Evolutionary conservation across 1,140 invertebrate genomes (phyloP).

Genomic region (Drosophila aff.): DNA sequence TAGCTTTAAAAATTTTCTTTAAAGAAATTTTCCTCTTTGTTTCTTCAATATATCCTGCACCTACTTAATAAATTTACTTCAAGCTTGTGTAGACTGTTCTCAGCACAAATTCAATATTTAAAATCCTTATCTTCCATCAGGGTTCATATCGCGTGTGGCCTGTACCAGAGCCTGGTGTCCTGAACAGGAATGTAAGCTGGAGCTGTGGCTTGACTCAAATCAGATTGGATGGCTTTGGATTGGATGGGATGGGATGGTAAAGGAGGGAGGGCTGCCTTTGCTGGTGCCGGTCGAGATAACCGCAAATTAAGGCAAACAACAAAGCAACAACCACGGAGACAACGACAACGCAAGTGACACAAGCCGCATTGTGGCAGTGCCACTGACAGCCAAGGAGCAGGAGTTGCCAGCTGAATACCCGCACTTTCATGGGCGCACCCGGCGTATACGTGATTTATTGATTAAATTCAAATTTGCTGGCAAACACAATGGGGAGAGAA

Average conservation of each 20-base stretch:
- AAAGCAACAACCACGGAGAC: constrained; percentile 34
- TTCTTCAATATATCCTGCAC: neutral
- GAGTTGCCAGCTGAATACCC: neutral
- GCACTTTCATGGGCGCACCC: constrained; percentile 26
- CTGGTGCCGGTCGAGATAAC: constrained; percentile 46
- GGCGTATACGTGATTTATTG: constrained; percentile 76
- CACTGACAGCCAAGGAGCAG: constrained; percentile 14
- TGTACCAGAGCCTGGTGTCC: constrained; percentile 3
- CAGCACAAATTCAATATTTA: constrained; percentile 1
- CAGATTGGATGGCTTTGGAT: constrained; percentile 44
- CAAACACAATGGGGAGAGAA: constrained; percentile 34
- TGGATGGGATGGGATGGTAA: constrained; percentile 15
- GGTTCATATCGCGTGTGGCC: constrained; percentile 4
- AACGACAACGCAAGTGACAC: constrained; percentile 23
- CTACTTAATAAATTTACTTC: neutral
- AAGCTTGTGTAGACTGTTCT: neutral
- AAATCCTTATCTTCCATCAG: neutral
- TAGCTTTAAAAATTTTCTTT: neutral
- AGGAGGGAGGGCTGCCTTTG: neutral
- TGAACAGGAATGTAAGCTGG: constrained; percentile 9
- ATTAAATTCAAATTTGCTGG: constrained; percentile 68
- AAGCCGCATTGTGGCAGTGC: constrained; percentile 31
- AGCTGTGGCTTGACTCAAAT: constrained; percentile 34
- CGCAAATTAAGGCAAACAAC: constrained; percentile 77
- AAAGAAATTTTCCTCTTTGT: no score